A percentile compares a stretch with the other conserved stretches of the same genome.
These are phyloP conservation scores for Phrynosoma platyrhinos DNA, from an alignment of 2,113 vertebrate genomes.

Conservation along the genomic window DNA sequence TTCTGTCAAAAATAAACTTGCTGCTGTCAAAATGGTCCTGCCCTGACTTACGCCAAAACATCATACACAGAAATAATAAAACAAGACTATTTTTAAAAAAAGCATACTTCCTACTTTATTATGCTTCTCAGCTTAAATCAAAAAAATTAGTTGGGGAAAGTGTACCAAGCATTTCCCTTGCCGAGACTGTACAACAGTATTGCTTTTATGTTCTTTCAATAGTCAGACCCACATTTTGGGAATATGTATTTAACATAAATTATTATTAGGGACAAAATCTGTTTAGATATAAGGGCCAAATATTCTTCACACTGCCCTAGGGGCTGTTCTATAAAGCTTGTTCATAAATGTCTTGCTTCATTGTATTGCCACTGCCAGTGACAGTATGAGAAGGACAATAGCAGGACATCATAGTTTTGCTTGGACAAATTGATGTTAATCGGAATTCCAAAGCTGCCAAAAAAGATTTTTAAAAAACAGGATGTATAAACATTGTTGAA, in stretches of 20 bases:
- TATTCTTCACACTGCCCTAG: not conserved
- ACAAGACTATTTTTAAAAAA: not conserved
- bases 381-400: not conserved
- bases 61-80: not conserved
- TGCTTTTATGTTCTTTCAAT: not conserved
- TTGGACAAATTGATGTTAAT: not conserved
- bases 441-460: not conserved
- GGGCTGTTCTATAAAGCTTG: not conserved
- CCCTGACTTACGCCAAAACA: not conserved
- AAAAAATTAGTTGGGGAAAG: not conserved
- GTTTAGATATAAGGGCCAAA: not conserved
- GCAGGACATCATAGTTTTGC: not conserved
- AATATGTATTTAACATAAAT: not conserved
- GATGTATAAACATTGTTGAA: conserved; percentile 20
- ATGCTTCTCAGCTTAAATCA: not conserved
- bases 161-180: not conserved
- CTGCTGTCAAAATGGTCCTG: not conserved
- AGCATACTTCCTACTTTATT: not conserved
- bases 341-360: not conserved
- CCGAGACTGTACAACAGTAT: not conserved
- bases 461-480: not conserved
- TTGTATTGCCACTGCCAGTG: not conserved
- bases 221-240: not conserved
- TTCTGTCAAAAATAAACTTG: not conserved
- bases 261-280: not conserved